Base-by-base conservation (phyloP, 1,140 invertebrate species). In the Oreohelix idahoensis region DNA sequence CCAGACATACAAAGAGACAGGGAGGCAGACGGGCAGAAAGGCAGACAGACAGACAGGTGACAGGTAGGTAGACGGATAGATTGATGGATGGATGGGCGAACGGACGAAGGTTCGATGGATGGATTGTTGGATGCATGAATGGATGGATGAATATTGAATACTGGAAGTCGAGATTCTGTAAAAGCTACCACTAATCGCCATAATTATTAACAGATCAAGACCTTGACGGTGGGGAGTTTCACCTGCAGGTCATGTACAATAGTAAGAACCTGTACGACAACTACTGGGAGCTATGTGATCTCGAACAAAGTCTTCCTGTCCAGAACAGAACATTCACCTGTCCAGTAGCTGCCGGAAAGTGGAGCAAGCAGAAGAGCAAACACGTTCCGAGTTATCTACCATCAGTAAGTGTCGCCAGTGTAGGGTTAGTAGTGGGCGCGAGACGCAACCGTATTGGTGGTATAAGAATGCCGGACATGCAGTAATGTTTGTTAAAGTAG, bases 321-420 rank as follows among this genome's bases (percentile, higher is more conserved):
- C 78, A 85, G n/a, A 86, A 90, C 49, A 79, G 81, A 36, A 85
- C 86, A 39, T 86, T 90, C 36, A 74, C 69, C 79, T 90, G 89
- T 83, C 89, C 89, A 26, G 84, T 89, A 29, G 51, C 82, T 42
- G 35, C 78, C 0, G 87, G 87, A 26, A 42, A 63, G 4, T 77
- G 84, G 74, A 85, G 74, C 17, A 86, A 84, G 75, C 79, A 87
- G 39, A 90, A 88, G 75, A 81, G 87, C 45, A 85, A 87, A 51
- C 87, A 87, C 63, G 86, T 90, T 10, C 89, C 89, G 1, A 83
- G 84, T 29, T 90, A 89, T 79, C 77, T 90, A n/a, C 89, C 89
- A 2, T 88, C 88, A 84, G 89, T 88, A 77, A 77, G 84, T 76
- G 38, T 45, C 42, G 42, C 42, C 15, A 8, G 5, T 45, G 42